Percentiles rank a stretch among this genome's conserved stretches.
Evolutionary conservation across 2,888 invertebrate genomes (phyloP).

Genomic region (Acronicta alni): DNA sequence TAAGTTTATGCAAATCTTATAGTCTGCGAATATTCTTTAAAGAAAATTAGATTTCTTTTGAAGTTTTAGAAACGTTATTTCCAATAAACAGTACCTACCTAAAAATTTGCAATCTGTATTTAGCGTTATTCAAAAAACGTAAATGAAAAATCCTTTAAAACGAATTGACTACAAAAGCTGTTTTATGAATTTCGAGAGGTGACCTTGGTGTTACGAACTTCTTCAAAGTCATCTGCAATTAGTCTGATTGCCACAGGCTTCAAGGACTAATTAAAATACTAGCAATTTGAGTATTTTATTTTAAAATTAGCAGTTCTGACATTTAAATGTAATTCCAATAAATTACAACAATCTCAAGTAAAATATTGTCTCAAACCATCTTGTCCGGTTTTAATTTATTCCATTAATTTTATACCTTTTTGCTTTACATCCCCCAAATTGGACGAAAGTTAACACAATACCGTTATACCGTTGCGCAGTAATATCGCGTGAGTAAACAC

Average conservation of each 20-base stretch:
- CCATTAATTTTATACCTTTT: slow-evolving; percentile 25
- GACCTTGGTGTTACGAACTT: neutral
- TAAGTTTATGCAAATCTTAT: slow-evolving; percentile 1
- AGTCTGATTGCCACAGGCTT: slow-evolving; percentile 35
- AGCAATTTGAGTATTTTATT: slow-evolving; percentile 15
- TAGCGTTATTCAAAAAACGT: neutral
- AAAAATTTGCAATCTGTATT: neutral
- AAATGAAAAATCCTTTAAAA: neutral
- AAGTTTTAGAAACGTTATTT: too few relatives aligned
- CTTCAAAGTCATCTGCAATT: slow-evolving; percentile 34
- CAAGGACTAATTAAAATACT: slow-evolving; percentile 18
- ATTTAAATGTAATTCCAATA: neutral
- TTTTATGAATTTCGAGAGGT: neutral
- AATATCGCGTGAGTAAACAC: slow-evolving; percentile 61
- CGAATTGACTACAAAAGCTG: neutral
- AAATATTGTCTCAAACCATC: neutral
- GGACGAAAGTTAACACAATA: slow-evolving; percentile 29
- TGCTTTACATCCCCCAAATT: slow-evolving; percentile 18
- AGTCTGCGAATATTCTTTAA: slow-evolving; percentile 1
- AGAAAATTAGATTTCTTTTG: neutral
- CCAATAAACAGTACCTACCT: neutral
- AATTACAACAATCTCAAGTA: slow-evolving; percentile 2
- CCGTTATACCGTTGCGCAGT: slow-evolving; percentile 34
- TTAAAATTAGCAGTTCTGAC: neutral
- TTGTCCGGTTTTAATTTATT: slow-evolving; percentile 23